Percentiles rank a stretch among this genome's conserved stretches.
Evolutionary conservation across 2,888 invertebrate species (phyloP).

Genomic region (Brachypalpus laphriformis): DNA sequence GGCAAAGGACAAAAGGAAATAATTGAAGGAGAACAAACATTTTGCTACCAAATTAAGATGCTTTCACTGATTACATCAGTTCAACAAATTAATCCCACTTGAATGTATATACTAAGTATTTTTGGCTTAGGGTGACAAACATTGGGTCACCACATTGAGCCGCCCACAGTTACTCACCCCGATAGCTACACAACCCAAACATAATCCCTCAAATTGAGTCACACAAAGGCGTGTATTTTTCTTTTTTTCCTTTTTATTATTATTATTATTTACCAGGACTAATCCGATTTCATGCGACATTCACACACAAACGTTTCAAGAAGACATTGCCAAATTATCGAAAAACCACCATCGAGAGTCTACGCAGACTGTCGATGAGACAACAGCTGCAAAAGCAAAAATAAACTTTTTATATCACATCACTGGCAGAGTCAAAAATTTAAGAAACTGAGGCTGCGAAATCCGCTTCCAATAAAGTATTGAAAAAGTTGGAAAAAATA

Average conservation of each 20-base stretch:
- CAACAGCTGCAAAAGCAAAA: constrained; percentile 22
- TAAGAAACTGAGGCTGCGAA: not conserved
- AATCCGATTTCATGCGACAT: constrained; percentile 52
- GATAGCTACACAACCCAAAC: constrained; percentile 13
- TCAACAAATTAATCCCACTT: constrained; percentile 66
- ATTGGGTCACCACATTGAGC: constrained; percentile 26
- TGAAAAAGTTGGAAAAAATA: constrained; percentile 4
- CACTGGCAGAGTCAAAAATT: constrained; percentile 12
- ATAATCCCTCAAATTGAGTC: constrained; percentile 53
- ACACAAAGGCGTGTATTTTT: constrained; percentile 40
- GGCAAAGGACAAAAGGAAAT: constrained; percentile 44
- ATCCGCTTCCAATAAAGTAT: not conserved
- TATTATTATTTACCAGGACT: constrained; percentile 49
- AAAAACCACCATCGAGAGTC: constrained; percentile 13
- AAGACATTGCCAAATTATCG: constrained; percentile 45
- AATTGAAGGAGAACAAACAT: constrained; percentile 50
- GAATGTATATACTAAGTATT: constrained; percentile 21
- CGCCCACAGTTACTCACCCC: constrained; percentile 9
- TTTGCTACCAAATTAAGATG: constrained; percentile 56
- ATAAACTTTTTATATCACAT: constrained; percentile 8
- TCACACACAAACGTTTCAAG: constrained; percentile 30
- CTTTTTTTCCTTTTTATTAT: constrained; percentile 17
- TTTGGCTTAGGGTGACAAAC: constrained; percentile 38
- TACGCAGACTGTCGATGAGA: not conserved
- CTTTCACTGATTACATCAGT: constrained; percentile 55